Evolutionary conservation across 1,140 invertebrate species (phyloP), one percentile per base, ranked within the genome.

Genomic region (Gonioctena quinquepunctata): DNA sequence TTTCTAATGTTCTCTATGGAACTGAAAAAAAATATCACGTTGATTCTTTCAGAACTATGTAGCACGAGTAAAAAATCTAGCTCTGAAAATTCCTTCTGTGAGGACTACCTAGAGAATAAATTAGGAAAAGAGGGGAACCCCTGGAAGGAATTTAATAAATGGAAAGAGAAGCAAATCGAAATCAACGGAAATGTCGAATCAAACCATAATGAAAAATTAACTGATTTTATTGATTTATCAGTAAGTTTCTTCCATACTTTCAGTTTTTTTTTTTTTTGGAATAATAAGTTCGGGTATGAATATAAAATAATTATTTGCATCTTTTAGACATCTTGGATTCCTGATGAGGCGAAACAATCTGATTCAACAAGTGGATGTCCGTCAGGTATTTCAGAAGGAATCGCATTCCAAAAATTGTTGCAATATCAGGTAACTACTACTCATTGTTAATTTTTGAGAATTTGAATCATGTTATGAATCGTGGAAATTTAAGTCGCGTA

Each of bases 201-300:
- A 42, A 56, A 56, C 54, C 23, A 56, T 21, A 27, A 2, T 61
- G 25, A 25, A 61, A 13, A 61, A 16, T 27, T n/a, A 61, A 61
- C 26, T 22, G 26, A 60, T 27, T 60, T 27, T 28, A 27, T 60
- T 27, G 16, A 16, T 16, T 60, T 25, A 60, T 27, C 22, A 23
- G 26, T 60, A 60, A 60, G 57, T 60, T 27, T 60, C 13, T 60
- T 56, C 23, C 19, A 56, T 23, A 22, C 8, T 56, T 56, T 56
- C 23, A 21, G 19, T 56, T 56, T 54, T 56, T 1, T 19, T 4
- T 22, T 19, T 21, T n/a, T n/a, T n/a, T n/a, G n/a, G 11, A 56
- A 4, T 21, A 19, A 23, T 56, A 56, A n/a, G n/a, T n/a, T n/a
- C n/a, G n/a, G n/a, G 18, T 21, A 56, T 21, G 18, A 56, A 11